Percentiles rank a stretch among this genome's conserved stretches.
Evolutionary conservation across 2,888 invertebrate genomes (phyloP).

Genomic region (Teleogryllus oceanicus): DNA sequence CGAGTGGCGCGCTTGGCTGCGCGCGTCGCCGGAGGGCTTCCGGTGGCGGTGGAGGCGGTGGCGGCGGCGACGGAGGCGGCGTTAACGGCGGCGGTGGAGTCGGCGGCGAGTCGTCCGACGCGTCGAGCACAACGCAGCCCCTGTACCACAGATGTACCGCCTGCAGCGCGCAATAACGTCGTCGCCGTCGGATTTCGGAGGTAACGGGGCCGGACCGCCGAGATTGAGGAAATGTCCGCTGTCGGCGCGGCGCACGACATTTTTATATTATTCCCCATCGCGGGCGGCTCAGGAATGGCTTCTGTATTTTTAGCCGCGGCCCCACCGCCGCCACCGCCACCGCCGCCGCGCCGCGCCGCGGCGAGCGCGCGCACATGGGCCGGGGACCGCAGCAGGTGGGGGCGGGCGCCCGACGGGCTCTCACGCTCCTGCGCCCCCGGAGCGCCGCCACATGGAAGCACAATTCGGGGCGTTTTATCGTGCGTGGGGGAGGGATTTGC

Average conservation of each 20-base stretch:
- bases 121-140: neutral
- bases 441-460: too few relatives aligned
- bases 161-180: slow-evolving; percentile 18
- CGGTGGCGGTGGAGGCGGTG: neutral
- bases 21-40: neutral
- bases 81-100: neutral
- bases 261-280: neutral
- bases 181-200: neutral
- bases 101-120: neutral
- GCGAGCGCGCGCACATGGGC: too few relatives aligned
- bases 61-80: neutral
- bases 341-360: neutral
- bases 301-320: neutral
- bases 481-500: too few relatives aligned
- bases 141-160: neutral
- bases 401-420: neutral
- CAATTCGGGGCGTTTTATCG: too few relatives aligned
- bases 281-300: neutral
- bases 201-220: neutral
- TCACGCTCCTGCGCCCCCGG: neutral
- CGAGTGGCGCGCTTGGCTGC: neutral
- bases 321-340: neutral
- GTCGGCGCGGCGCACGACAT: neutral
- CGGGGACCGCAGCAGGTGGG: neutral
- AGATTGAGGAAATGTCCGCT: slow-evolving; percentile 1